Evolutionary conservation across 1,140 invertebrate genomes (phyloP).

Genomic region (Rhysida immarginata): DNA sequence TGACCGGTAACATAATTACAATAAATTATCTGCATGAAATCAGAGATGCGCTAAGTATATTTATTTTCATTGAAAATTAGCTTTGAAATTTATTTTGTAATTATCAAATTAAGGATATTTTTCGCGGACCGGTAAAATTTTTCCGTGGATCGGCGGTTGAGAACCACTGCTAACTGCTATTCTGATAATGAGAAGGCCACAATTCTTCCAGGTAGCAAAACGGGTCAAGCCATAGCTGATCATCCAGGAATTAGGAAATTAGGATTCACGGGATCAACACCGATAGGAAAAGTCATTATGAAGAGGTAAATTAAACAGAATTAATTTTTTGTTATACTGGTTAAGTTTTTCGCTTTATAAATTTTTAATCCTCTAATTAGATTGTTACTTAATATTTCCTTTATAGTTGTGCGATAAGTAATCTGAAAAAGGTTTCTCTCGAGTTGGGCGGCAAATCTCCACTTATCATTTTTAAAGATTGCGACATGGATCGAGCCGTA

Average conservation of each 20-base stretch:
- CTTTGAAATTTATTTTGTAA: no score
- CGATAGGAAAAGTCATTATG: conserved; percentile 76
- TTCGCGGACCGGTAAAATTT: no score
- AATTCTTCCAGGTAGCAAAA: conserved; percentile 37
- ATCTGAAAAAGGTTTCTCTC: conserved; percentile 80
- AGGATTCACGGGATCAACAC: conserved; percentile 87
- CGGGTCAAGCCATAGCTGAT: conserved; percentile 68
- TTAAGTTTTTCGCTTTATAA: background rate
- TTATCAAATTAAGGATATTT: no score
- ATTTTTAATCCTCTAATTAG: background rate
- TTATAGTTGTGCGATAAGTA: conserved; percentile 62
- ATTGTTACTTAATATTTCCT: no score
- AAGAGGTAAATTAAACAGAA: conserved; percentile 30
- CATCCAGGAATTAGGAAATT: conserved; percentile 73
- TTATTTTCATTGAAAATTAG: no score
- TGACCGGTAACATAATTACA: no score
- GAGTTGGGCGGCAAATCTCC: conserved; percentile 93
- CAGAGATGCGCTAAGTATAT: no score
- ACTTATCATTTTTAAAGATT: conserved; percentile 80
- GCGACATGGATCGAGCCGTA: conserved; percentile 82
- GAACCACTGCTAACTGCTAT: no score
- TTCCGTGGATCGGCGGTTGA: no score
- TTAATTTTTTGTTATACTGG: no score
- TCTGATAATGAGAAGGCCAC: no score
- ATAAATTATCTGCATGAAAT: no score